Percentiles rank a stretch among this genome's conserved stretches.
Evolutionary conservation across 1,140 invertebrate species (phyloP).

Genomic region (Spodoptera frugiperda): DNA sequence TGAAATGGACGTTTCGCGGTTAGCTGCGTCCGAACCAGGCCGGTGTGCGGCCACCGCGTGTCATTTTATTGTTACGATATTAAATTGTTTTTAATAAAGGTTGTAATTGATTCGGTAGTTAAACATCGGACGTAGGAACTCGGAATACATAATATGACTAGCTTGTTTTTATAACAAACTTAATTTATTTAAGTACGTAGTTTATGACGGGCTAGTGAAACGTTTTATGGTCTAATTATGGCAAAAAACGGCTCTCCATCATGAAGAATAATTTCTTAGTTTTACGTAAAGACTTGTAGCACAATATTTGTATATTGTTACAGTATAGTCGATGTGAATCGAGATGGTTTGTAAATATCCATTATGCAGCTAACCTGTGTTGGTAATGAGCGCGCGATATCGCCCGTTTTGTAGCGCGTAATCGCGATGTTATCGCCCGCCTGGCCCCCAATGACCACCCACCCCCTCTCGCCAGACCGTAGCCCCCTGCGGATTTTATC

Average conservation of each 20-base stretch:
- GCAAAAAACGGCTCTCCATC: not conserved
- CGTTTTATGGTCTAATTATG: constrained; percentile 14
- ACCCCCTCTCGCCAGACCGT: constrained; percentile 50
- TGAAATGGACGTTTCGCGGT: constrained; percentile 81
- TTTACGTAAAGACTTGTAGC: not conserved
- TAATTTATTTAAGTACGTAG: not conserved
- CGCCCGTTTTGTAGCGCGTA: constrained; percentile 81
- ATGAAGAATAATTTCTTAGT: not conserved
- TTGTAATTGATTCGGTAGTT: constrained; percentile 23
- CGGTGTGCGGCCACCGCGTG: constrained; percentile 60
- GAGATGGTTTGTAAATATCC: constrained; percentile 65
- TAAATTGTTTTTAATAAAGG: constrained; percentile 52
- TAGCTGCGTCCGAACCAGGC: constrained; percentile 67
- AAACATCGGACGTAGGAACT: not conserved
- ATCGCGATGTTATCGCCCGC: constrained; percentile 78
- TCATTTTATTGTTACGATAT: constrained; percentile 67
- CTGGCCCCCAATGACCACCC: constrained; percentile 47
- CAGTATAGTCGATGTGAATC: constrained; percentile 2
- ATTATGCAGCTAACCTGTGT: constrained; percentile 69
- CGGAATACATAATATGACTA: not conserved
- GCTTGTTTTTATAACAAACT: constrained; percentile 1
- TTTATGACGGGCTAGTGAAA: not conserved
- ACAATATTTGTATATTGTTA: constrained; percentile 25
- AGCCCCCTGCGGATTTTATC: constrained; percentile 47
- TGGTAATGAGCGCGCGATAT: constrained; percentile 77